These are phyloP conservation scores for Eira barbara DNA, from an alignment of 2,113 vertebrate species.

Conservation along the genomic window DNA sequence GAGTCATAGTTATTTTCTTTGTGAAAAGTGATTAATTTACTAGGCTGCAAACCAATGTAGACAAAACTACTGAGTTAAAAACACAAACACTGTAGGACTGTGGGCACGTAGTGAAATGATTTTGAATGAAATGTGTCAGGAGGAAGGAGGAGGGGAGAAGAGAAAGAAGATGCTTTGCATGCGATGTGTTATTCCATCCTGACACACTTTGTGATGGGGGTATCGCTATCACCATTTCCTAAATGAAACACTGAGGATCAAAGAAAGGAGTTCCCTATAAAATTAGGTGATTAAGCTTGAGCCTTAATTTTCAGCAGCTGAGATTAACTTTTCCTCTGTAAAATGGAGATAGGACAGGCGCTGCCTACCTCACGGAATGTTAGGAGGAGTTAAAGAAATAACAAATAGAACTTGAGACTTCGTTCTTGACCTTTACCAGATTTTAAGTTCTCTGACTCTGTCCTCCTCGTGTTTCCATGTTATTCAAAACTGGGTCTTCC, in stretches of 20 bases:
- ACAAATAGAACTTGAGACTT: background rate
- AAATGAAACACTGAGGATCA: background rate
- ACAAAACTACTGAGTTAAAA: background rate
- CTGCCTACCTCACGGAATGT: background rate
- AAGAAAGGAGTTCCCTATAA: background rate
- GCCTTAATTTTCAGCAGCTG: background rate
- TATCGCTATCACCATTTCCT: background rate
- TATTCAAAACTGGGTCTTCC: background rate
- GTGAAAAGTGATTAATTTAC: background rate
- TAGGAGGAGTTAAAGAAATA: background rate
- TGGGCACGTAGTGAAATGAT: background rate
- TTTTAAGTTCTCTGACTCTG: background rate
- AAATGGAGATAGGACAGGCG: background rate
- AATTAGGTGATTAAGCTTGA: background rate
- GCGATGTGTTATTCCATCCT: background rate
- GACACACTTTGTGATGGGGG: background rate
- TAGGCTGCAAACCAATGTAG: background rate
- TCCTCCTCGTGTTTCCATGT: background rate
- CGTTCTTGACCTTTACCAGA: background rate
- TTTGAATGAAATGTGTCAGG: background rate
- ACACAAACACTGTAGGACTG: background rate
- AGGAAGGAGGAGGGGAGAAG: background rate
- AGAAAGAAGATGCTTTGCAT: background rate
- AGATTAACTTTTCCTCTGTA: background rate
- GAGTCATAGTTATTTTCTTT: background rate